Conservation (phyloP, 2,113 vertebrate genomes). For the Heliornis fulica region DNA sequence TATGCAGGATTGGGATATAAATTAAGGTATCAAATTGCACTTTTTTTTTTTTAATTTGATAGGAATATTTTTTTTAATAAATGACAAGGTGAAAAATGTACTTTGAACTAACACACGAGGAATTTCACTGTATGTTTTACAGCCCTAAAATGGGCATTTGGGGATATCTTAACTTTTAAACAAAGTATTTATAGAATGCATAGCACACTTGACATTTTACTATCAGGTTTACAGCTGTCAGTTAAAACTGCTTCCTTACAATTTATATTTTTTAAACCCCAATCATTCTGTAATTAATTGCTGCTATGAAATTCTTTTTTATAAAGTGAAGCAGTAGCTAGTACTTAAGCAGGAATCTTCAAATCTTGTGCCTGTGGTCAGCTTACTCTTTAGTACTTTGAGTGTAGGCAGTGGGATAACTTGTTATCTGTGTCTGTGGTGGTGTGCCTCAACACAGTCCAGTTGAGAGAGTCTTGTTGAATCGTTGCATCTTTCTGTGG, state of each 20-base stretch:
- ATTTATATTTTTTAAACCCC: neutral
- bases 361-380: neutral
- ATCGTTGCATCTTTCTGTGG: neutral
- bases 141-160: constrained; percentile 23
- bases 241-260: neutral
- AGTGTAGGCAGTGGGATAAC: neutral
- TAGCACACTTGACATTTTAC: constrained; percentile 1
- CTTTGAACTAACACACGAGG: neutral
- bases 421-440: neutral
- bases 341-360: neutral
- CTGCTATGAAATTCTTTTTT: neutral
- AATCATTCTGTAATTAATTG: neutral
- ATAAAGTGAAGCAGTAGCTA: neutral
- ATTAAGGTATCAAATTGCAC: constrained; percentile 17
- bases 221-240: constrained; percentile 18
- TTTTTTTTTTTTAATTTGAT: constrained; percentile 51
- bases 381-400: neutral
- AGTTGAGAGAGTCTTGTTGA: neutral
- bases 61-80: neutral
- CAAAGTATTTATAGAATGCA: constrained; percentile 10
- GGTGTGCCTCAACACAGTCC: neutral
- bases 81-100: neutral
- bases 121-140: neutral
- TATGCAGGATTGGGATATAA: neutral
- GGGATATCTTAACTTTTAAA: constrained; percentile 35